These are phyloP conservation scores for Amblyopsis rosae DNA, from an alignment of 2,113 vertebrate species.

Conservation along the genomic window DNA sequence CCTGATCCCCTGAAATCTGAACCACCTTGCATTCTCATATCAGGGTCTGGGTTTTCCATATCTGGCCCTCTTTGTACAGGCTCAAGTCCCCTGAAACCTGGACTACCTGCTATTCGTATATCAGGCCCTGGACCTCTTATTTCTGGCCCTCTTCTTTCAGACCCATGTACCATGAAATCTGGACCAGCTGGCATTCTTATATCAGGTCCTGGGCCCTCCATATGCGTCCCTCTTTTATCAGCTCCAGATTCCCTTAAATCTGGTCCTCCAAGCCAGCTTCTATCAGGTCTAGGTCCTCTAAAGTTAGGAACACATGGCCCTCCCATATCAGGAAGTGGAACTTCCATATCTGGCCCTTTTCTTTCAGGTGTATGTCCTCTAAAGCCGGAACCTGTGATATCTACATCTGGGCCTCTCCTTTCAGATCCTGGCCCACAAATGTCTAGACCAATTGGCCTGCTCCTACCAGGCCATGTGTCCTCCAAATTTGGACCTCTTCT, in stretches of 20 bases:
- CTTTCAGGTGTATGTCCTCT: neutral
- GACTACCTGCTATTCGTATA: neutral
- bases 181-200: slow-evolving; percentile 18
- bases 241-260: slow-evolving; percentile 13
- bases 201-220: slow-evolving; percentile 27
- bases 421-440: slow-evolving; percentile 12
- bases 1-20: neutral
- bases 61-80: neutral
- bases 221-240: slow-evolving; percentile 6
- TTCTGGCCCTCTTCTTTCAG: slow-evolving; percentile 9
- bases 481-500: slow-evolving; percentile 3
- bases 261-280: slow-evolving; percentile 1
- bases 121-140: slow-evolving; percentile 9
- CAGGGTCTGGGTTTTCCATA: slow-evolving; percentile 5
- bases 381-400: neutral
- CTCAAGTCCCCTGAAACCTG: neutral
- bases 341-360: neutral
- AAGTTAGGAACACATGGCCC: neutral
- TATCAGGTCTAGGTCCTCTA: slow-evolving; percentile 7
- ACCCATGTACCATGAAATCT: neutral
- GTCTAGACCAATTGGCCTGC: slow-evolving; percentile 2
- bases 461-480: neutral
- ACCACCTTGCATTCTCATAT: neutral
- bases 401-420: slow-evolving; percentile 2
- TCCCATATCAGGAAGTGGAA: neutral